These are phyloP conservation scores for Patiria miniata DNA, from an alignment of 35 echinoderm and acorn worm genomes.

Conservation along the genomic window DNA sequence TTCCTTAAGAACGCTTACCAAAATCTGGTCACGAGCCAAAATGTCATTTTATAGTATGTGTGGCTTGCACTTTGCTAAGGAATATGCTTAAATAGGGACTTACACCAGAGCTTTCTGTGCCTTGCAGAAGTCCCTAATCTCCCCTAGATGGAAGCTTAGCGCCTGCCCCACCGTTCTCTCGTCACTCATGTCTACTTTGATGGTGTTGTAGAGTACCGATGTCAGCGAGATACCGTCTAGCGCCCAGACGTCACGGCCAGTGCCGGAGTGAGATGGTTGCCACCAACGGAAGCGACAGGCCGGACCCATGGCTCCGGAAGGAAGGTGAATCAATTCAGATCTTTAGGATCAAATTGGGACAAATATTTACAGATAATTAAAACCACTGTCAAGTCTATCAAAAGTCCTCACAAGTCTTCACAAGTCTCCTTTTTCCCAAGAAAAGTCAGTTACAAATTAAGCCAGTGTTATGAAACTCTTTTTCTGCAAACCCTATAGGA, in stretches of 20 bases:
- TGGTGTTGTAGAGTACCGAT: slow-evolving; percentile 58
- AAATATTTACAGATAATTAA: no score
- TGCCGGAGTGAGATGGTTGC: slow-evolving; percentile 55
- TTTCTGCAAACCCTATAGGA: no score
- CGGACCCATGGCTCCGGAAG: slow-evolving; percentile 32
- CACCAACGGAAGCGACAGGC: slow-evolving; percentile 82
- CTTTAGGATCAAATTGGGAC: background rate
- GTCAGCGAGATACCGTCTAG: slow-evolving; percentile 72
- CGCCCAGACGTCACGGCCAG: slow-evolving; percentile 72
- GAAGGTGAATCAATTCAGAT: slow-evolving; percentile 57
- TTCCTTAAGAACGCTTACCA: no score
- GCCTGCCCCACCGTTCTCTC: slow-evolving; percentile 31
- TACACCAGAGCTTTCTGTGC: slow-evolving; percentile 57
- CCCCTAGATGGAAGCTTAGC: slow-evolving; percentile 78
- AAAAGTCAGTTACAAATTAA: no score
- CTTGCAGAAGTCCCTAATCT: slow-evolving; percentile 63
- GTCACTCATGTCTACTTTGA: slow-evolving; percentile 75
- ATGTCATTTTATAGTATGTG: no score
- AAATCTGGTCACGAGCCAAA: no score
- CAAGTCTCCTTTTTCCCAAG: no score
- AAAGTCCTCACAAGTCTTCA: no score
- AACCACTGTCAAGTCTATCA: no score
- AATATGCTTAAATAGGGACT: slow-evolving; percentile 3
- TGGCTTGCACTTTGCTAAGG: no score
- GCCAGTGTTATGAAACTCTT: no score